These are phyloP conservation scores for Noturus placidus DNA, from an alignment of 2,113 vertebrate genomes.

Conservation along the genomic window DNA sequence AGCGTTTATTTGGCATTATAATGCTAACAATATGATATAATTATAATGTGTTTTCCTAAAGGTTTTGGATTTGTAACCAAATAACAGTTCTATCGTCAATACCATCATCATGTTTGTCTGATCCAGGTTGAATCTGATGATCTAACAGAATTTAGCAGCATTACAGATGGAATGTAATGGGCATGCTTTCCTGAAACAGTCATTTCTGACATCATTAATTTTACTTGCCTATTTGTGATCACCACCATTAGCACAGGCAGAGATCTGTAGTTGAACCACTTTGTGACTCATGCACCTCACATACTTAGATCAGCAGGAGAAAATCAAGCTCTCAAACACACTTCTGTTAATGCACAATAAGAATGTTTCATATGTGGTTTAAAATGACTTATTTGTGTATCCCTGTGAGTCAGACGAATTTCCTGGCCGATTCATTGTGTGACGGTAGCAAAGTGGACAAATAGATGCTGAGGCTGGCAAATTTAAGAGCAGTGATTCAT, in stretches of 20 bases:
- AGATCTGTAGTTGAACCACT: not conserved
- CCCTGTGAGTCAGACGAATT: conserved; percentile 3
- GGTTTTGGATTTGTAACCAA: not conserved
- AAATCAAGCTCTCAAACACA: not conserved
- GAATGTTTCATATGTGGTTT: conserved; percentile 15
- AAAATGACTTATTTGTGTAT: not conserved
- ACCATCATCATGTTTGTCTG: not conserved
- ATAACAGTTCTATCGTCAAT: not conserved
- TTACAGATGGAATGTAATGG: not conserved
- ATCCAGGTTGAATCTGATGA: not conserved
- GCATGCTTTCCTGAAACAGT: not conserved
- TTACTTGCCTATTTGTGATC: not conserved
- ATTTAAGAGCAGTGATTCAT: not conserved
- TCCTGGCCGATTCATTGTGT: not conserved
- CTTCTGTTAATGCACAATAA: not conserved
- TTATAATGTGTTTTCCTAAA: not conserved
- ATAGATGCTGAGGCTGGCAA: conserved; percentile 19
- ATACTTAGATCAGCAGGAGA: not conserved
- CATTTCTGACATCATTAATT: not conserved
- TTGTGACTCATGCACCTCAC: not conserved
- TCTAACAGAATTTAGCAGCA: not conserved
- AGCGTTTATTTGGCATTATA: not conserved
- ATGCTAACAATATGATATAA: not conserved
- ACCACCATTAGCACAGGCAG: not conserved
- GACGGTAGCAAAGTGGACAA: not conserved